phyloP scores from a whole-genome alignment of 2,113 vertebrate genomes.

The Plecturocebus donacophilus region DNA sequence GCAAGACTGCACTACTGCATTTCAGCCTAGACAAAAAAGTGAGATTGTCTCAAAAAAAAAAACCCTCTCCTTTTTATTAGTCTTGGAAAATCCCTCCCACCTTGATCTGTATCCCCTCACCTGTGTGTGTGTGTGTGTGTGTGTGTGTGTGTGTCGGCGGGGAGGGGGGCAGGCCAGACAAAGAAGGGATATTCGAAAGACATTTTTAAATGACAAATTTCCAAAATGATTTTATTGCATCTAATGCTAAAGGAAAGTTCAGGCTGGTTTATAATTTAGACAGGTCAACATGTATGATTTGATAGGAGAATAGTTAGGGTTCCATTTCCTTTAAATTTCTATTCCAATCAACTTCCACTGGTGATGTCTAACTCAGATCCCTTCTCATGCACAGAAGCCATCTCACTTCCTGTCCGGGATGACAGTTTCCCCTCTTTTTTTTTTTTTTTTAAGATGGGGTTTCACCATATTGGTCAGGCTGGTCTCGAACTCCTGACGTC shows the following conservation, averaged over 20 bases:
- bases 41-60: neutral
- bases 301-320: fast-evolving
- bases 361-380: neutral
- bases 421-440: neutral
- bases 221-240: constrained; percentile 61
- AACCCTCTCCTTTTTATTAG: too few species aligned
- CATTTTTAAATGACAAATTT: neutral
- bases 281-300: neutral
- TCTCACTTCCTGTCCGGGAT: neutral
- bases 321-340: neutral
- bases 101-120: too few species aligned
- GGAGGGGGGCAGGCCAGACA: too few species aligned
- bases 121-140: neutral
- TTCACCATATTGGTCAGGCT: too few species aligned
- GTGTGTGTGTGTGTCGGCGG: neutral
- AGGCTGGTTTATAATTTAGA: neutral
- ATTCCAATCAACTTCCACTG: fast-evolving
- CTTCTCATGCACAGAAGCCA: neutral
- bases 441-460: too few species aligned
- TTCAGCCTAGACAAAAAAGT: neutral
- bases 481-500: too few species aligned
- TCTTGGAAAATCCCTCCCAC: neutral
- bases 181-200: neutral
- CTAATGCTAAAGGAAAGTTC: neutral
- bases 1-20: neutral